Evolutionary conservation across 2,797 vertebrate species (phyloP), one percentile per base, ranked within the genome.

Genomic region (Cynodonichthys magdalenae): DNA sequence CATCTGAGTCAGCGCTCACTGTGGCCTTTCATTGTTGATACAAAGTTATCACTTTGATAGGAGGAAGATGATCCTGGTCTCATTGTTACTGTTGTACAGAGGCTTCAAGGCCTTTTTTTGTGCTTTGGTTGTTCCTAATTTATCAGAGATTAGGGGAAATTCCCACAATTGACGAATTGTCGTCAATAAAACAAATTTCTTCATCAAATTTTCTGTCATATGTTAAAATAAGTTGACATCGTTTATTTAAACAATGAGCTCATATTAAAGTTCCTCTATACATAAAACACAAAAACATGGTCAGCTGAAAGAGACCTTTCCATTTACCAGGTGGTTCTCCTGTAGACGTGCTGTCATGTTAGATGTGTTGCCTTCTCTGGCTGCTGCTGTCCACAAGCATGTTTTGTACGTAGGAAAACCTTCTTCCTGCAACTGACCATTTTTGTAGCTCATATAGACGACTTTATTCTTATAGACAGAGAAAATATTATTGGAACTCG

Each of bases 21-120:
- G 24, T 15, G 63, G 55, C 57, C 57, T 53, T 63, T 79, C 75
- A 75, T 80, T 85, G 72, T 84, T 76, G 49, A 80, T 57, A 60
- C 71, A 8, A 31, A 31, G 29, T 34, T 19, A 59, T 31, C 59
- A 69, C 59, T 62, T 17, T 44, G 46, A 66, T 60, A 50, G 76
- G 55, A 27, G 47, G 39, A 46, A 65, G 69, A 68, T 0, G 10
- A 52, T 57, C 1, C 54, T 61, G 66, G 66, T 59, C 63, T 68
- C 70, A 34, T 45, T 60, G 63, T 42, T 45, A 46, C 59, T 67
- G 53, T 67, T 58, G 2, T 19, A 74, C 45, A 69, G 67, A 20
- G 48, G 45, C 31, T 62, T 56, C 74, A 69, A 77, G n/a, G 34
- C 51, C 53, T 24, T 44, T 4, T n/a, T 39, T 36, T 50, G 49